Base-by-base conservation (phyloP, 2,113 vertebrate genomes). In the Hemibagrus wyckioides region DNA sequence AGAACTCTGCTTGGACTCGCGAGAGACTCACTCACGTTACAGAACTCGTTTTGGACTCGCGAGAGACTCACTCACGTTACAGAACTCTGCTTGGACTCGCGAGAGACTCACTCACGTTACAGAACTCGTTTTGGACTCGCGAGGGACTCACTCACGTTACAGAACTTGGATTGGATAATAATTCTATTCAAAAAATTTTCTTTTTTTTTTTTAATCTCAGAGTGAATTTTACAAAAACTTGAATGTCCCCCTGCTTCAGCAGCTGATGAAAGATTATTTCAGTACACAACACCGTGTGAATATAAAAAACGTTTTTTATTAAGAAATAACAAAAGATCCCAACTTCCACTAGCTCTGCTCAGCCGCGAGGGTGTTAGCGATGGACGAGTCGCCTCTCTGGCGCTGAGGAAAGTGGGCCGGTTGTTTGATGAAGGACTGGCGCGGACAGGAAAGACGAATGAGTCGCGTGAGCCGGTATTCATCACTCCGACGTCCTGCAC, bases 381-480 rank as follows among this genome's bases (percentile, higher is more conserved):
- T 54, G 88, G 59, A 87, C 44, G 79, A 23, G 83, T 44, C 48
- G 80, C 76, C 76, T 81, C 80, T 52, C 25, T 28, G 83, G 52
- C 33, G 85, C 67, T 59, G 77, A 85, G 84, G 80, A 76, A 89
- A 89, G 87, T 76, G 33, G 56, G 86, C 73, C 28, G 79, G 61
- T 21, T 91, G 44, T 48, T 71, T 86, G 93, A 94, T 94, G 94
- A 84, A 89, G 80, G 83, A 86, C 76, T 80, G 33, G 94, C 92
- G 90, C 93, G 91, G 86, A 92, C 63, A 63, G 95, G 94, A 25
- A 90, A 93, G 89, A 96, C 95, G 95, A 95, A 96, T 96, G 88
- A 90, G 92, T 95, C 94, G 92, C 89, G 94, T 93, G 94, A 96
- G 93, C 92, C 93, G 91, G 91, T 93, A 96, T 96, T 94, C 77